Percentiles rank a stretch among this genome's conserved stretches.
These are phyloP conservation scores for Clamator glandarius DNA, from an alignment of 2,797 vertebrate species.

Conservation along the genomic window DNA sequence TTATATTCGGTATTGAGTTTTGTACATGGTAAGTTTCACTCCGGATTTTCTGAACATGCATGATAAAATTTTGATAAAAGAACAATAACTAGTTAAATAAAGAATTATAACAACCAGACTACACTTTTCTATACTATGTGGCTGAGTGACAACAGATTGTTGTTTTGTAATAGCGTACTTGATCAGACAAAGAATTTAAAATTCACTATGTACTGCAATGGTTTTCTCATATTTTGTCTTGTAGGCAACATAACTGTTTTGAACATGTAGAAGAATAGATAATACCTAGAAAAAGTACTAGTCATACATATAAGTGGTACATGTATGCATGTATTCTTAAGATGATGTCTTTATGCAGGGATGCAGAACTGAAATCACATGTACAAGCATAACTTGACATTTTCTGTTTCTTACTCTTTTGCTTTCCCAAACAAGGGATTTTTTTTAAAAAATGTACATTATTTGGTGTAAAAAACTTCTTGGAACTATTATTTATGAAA, in stretches of 20 bases:
- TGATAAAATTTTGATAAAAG: not conserved
- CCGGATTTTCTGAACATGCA: not conserved
- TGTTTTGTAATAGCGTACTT: not conserved
- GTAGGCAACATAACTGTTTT: not conserved
- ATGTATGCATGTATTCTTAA: not conserved
- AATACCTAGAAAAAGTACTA: not conserved
- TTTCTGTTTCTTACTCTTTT: not conserved
- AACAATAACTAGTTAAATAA: not conserved
- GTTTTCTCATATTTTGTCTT: not conserved
- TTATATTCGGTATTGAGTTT: not conserved
- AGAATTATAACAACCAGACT: not conserved
- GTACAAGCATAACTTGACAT: not conserved
- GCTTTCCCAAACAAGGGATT: not conserved
- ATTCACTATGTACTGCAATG: not conserved
- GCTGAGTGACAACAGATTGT: not conserved
- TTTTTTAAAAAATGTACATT: not conserved
- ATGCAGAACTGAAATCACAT: not conserved
- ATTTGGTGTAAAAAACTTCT: not conserved
- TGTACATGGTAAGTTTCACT: accelerated
- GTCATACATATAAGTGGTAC: not conserved
- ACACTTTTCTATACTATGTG: not conserved
- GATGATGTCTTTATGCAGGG: not conserved
- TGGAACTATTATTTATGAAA: not conserved
- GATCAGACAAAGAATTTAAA: not conserved
- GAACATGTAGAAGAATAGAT: not conserved